phyloP scores from a whole-genome alignment of 2,888 invertebrate species.

The Strigamia crassipes region DNA sequence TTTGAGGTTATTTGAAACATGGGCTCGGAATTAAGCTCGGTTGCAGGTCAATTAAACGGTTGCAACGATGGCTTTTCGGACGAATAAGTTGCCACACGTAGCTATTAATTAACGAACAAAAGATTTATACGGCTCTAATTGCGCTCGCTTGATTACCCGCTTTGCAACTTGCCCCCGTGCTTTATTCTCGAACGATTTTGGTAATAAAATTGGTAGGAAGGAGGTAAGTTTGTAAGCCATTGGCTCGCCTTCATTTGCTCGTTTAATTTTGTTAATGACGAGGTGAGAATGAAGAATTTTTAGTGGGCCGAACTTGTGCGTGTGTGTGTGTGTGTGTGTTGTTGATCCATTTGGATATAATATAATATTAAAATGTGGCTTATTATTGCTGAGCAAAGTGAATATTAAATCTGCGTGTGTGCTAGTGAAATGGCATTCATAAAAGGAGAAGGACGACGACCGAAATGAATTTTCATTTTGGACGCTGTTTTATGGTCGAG shows the following conservation, averaged over 20 bases:
- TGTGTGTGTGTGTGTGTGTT: neutral
- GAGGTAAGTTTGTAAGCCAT: slow-evolving; percentile 21
- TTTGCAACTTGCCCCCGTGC: slow-evolving; percentile 24
- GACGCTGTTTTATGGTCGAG: neutral
- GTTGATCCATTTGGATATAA: slow-evolving; percentile 10
- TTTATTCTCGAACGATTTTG: slow-evolving; percentile 20
- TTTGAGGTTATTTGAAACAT: slow-evolving; percentile 46
- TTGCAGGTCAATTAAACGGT: slow-evolving; percentile 44
- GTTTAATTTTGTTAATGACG: slow-evolving; percentile 36
- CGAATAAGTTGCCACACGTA: slow-evolving; percentile 38
- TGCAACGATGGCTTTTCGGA: neutral
- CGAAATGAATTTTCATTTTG: slow-evolving; percentile 42
- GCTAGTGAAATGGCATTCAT: slow-evolving; percentile 17
- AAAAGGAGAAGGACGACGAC: slow-evolving; percentile 29
- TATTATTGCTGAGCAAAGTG: slow-evolving; percentile 40
- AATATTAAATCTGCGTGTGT: slow-evolving; percentile 41
- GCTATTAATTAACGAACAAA: slow-evolving; percentile 47
- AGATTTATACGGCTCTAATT: slow-evolving; percentile 47
- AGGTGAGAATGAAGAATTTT: slow-evolving; percentile 31
- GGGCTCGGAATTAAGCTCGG: slow-evolving; percentile 31
- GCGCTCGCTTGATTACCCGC: slow-evolving; percentile 13
- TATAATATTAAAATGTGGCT: slow-evolving; percentile 37
- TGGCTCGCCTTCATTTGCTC: slow-evolving; percentile 21
- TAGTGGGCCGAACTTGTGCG: neutral
- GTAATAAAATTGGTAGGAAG: slow-evolving; percentile 23